Evolutionary conservation across 2,888 invertebrate genomes (phyloP).

Genomic region (Synergus gifuensis): DNA sequence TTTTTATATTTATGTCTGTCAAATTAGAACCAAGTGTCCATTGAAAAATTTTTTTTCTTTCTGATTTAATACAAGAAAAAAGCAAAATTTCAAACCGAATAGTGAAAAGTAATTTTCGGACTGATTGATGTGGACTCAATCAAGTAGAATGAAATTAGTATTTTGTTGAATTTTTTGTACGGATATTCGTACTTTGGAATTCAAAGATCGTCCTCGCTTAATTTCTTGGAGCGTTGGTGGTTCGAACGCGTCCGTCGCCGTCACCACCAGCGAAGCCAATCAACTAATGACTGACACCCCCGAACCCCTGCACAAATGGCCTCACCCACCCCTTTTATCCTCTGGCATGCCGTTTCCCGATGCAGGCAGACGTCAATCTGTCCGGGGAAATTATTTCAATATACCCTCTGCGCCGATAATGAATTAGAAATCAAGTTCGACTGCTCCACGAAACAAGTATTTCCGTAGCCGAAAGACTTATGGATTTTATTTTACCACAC

Average conservation of each 20-base stretch:
- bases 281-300: conserved; percentile 67
- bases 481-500: neutral
- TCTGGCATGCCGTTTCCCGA: conserved; percentile 43
- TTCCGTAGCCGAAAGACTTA: conserved; percentile 32
- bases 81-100: neutral
- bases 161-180: neutral
- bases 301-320: conserved; percentile 39
- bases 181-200: conserved; percentile 22
- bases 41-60: neutral
- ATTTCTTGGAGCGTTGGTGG: conserved; percentile 50
- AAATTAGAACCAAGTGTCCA: neutral
- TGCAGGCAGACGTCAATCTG: conserved; percentile 53
- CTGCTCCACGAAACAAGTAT: conserved; percentile 43
- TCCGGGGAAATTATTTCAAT: conserved; percentile 61
- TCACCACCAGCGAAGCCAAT: conserved; percentile 59
- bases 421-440: conserved; percentile 51
- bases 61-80: too few species aligned
- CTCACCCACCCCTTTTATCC: conserved; percentile 42
- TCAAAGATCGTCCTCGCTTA: conserved; percentile 49
- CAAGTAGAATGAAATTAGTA: neutral
- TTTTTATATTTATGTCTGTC: neutral
- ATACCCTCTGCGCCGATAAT: conserved; percentile 47
- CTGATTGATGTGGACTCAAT: neutral
- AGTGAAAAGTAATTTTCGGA: neutral
- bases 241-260: conserved; percentile 48